Evolutionary conservation across 2,113 vertebrate genomes (phyloP).

Genomic region (Engystomops pustulosus): DNA sequence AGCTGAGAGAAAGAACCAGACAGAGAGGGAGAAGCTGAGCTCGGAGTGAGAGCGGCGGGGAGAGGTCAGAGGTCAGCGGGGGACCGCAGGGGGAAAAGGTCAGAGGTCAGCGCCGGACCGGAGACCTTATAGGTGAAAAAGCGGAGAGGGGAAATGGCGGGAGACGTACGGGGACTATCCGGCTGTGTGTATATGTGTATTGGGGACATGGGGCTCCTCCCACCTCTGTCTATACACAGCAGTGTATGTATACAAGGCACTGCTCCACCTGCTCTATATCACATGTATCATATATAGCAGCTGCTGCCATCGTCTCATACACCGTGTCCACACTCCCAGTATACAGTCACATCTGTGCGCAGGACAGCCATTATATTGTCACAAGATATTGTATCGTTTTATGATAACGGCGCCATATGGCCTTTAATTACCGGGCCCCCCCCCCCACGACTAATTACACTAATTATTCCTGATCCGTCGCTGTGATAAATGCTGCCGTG

Average conservation of each 20-base stretch:
- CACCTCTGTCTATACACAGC: slow-evolving; percentile 43
- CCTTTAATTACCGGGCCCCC: not conserved
- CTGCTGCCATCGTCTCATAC: too few species aligned
- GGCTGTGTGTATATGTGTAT: not conserved
- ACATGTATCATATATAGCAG: too few species aligned
- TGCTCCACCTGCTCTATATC: too few species aligned
- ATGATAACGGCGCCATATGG: not conserved
- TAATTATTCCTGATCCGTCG: not conserved
- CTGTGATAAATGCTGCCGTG: not conserved
- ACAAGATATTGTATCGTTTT: too few species aligned
- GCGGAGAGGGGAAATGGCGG: not conserved
- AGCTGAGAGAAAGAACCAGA: slow-evolving; percentile 48
- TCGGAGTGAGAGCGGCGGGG: slow-evolving; percentile 42
- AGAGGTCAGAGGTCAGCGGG: slow-evolving; percentile 41
- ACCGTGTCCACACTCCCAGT: too few species aligned
- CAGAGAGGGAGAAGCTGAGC: slow-evolving; percentile 28
- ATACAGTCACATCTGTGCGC: too few species aligned
- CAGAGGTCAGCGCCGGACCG: slow-evolving; percentile 21
- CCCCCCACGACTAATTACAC: too few species aligned
- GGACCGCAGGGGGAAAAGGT: slow-evolving; percentile 34
- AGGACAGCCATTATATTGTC: too few species aligned
- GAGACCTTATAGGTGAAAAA: not conserved
- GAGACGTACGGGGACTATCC: not conserved
- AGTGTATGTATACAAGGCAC: not conserved
- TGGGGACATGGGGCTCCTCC: slow-evolving; percentile 40